phyloP scores from a whole-genome alignment of 2,797 vertebrate genomes.

The Fistularia tabacaria region DNA sequence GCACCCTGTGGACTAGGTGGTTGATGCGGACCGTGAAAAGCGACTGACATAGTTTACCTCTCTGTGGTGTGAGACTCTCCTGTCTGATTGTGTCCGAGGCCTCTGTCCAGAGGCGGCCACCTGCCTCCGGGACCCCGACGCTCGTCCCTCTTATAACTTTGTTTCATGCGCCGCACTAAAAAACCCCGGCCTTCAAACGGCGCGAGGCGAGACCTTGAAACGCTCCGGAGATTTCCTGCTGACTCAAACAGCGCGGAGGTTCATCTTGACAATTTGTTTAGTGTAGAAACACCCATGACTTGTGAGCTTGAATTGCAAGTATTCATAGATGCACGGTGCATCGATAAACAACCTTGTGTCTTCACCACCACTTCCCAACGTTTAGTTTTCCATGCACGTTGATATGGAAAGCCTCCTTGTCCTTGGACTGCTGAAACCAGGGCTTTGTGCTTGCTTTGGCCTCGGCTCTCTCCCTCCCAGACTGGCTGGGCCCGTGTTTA shows the following conservation, averaged over 20 bases:
- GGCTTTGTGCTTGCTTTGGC: constrained; percentile 75
- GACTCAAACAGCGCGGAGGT: constrained; percentile 22
- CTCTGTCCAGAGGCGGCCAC: constrained; percentile 30
- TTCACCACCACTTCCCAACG: constrained; percentile 45
- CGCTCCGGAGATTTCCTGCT: constrained; percentile 34
- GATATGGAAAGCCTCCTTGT: constrained; percentile 68
- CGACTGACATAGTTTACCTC: constrained; percentile 57
- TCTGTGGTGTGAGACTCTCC: constrained; percentile 35
- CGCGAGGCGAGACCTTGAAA: constrained; percentile 19
- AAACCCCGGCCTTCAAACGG: constrained; percentile 38
- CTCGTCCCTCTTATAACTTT: constrained; percentile 28
- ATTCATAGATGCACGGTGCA: constrained; percentile 43
- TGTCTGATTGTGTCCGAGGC: constrained; percentile 47
- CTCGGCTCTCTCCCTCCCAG: constrained; percentile 41
- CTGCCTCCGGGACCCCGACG: no score
- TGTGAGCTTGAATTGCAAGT: constrained; percentile 44
- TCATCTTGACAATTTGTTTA: constrained; percentile 21
- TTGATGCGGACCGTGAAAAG: constrained; percentile 56
- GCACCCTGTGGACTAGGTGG: constrained; percentile 38
- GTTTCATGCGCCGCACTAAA: constrained; percentile 24
- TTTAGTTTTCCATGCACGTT: constrained; percentile 66
- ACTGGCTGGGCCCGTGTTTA: constrained; percentile 69
- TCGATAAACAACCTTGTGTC: constrained; percentile 53
- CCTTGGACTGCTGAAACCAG: constrained; percentile 65
- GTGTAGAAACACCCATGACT: constrained; percentile 17